phyloP scores from a whole-genome alignment of 2,888 invertebrate species.

The Eristalinus sepulchralis region DNA sequence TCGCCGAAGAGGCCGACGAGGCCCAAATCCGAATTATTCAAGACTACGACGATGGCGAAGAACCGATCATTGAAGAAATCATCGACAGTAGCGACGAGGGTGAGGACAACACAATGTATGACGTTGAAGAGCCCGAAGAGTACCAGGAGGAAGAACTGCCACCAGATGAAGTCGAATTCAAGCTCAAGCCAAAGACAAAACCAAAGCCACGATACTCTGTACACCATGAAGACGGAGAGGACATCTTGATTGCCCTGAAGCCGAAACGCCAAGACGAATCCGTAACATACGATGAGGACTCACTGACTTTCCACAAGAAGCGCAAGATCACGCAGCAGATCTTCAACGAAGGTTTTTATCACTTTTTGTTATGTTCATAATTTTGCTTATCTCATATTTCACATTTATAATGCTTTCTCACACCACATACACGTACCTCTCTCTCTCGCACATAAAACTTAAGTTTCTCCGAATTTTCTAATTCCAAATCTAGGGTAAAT shows the following conservation, averaged over 20 bases:
- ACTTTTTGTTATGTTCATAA: slow-evolving; percentile 13
- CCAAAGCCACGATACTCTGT: slow-evolving; percentile 82
- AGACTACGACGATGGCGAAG: slow-evolving; percentile 84
- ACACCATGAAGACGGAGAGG: slow-evolving; percentile 83
- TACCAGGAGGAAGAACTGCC: slow-evolving; percentile 83
- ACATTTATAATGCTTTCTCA: slow-evolving; percentile 7
- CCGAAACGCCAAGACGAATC: slow-evolving; percentile 82
- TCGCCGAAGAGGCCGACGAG: slow-evolving; percentile 89
- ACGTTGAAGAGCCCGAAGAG: slow-evolving; percentile 82
- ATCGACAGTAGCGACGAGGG: slow-evolving; percentile 83
- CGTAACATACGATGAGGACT: slow-evolving; percentile 84
- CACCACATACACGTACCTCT: slow-evolving; percentile 20
- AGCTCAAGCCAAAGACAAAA: slow-evolving; percentile 81
- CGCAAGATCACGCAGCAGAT: slow-evolving; percentile 85
- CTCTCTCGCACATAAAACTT: slow-evolving; percentile 19
- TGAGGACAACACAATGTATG: slow-evolving; percentile 82
- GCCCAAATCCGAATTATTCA: slow-evolving; percentile 86
- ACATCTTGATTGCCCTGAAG: slow-evolving; percentile 82
- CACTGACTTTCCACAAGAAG: slow-evolving; percentile 87
- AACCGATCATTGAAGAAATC: slow-evolving; percentile 84
- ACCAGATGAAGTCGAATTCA: slow-evolving; percentile 81
- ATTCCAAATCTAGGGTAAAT: slow-evolving; percentile 60
- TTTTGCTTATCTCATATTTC: background rate
- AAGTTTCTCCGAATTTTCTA: slow-evolving; percentile 38
- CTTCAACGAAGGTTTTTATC: slow-evolving; percentile 80